Percentiles rank a stretch among this genome's conserved stretches.
These are phyloP conservation scores for Lycodopsis pacificus DNA, from an alignment of 2,797 vertebrate species.

Conservation along the genomic window DNA sequence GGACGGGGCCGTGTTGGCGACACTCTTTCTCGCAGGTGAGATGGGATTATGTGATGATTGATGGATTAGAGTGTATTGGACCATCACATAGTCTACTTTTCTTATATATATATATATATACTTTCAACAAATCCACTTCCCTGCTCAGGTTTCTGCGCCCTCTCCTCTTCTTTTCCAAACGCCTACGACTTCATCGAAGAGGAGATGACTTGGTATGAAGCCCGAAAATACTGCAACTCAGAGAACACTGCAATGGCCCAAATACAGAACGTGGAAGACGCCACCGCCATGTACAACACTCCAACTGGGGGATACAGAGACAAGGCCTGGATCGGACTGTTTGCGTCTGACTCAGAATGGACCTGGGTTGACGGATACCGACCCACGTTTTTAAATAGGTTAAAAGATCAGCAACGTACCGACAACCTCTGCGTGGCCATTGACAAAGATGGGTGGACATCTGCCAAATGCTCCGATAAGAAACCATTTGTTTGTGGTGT, in stretches of 20 bases:
- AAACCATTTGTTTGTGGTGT: no score
- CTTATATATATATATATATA: no score
- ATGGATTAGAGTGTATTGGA: neutral
- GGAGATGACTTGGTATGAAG: neutral
- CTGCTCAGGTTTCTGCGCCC: constrained; percentile 17
- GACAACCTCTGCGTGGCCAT: neutral
- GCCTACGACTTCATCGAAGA: neutral
- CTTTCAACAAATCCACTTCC: no score
- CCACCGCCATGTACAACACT: neutral
- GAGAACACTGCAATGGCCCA: accelerated
- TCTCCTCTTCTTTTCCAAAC: neutral
- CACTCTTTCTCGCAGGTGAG: constrained; percentile 43
- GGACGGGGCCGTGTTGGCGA: neutral
- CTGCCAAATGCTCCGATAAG: no score
- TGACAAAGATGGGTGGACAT: no score
- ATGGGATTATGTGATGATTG: neutral
- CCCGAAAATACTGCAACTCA: accelerated
- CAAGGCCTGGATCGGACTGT: constrained; percentile 47
- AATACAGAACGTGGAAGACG: accelerated
- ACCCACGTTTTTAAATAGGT: accelerated
- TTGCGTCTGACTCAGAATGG: accelerated
- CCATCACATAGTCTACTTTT: neutral
- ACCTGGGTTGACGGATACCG: accelerated
- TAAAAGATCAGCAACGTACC: no score
- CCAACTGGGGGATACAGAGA: accelerated